These are phyloP conservation scores for Lasiurus cinereus DNA, from an alignment of 2,113 vertebrate species.

Conservation along the genomic window DNA sequence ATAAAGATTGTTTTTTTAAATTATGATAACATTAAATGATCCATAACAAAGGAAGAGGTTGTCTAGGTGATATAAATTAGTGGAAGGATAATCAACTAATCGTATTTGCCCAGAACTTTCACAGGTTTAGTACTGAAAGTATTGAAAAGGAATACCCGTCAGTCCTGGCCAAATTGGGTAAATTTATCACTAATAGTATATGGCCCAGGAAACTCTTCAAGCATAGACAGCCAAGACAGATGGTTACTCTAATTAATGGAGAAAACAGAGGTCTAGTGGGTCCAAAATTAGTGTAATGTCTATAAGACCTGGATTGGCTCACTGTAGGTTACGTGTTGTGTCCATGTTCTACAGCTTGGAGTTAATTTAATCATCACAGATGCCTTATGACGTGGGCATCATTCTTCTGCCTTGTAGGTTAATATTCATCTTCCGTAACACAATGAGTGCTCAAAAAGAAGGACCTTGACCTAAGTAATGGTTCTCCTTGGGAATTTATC, in stretches of 20 bases:
- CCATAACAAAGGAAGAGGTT: too few species aligned
- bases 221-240: background rate
- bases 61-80: background rate
- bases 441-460: background rate
- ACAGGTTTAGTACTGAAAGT: background rate
- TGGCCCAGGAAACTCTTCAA: background rate
- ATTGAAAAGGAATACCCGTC: background rate
- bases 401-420: background rate
- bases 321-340: background rate
- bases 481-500: rapidly evolving
- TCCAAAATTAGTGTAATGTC: background rate
- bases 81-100: background rate
- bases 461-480: too few species aligned
- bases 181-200: background rate
- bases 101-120: background rate
- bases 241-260: background rate
- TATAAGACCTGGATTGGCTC: background rate
- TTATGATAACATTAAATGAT: background rate
- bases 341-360: background rate
- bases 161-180: background rate
- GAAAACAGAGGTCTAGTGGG: background rate
- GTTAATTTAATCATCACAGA: background rate
- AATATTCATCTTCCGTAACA: too few species aligned
- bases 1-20: background rate
- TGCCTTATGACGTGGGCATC: too few species aligned